Base-by-base conservation (phyloP, 2,888 invertebrate genomes). In the Limulus polyphemus region DNA sequence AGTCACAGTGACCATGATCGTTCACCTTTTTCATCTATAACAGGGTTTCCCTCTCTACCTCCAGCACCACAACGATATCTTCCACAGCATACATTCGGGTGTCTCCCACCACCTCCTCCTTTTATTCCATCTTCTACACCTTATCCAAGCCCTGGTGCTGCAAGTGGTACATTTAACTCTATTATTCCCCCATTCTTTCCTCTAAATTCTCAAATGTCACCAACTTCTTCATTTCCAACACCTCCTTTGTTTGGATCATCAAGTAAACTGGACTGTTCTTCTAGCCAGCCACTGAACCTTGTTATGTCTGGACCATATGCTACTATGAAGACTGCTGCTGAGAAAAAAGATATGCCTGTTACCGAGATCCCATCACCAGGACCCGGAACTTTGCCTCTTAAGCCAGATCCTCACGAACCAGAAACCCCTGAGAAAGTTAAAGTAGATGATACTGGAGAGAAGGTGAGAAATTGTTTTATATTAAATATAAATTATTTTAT, bases 201-300 rank as follows among this genome's bases (percentile, higher is more conserved):
- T 55, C 49, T 64, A n/a, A 61, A 61, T n/a, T 59, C 59, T 17
- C 62, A 64, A 11, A 57, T 61, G 49, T 58, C 55, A 46, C 57
- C 61, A 12, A 61, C 57, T 59, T 58, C 63, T 13, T 60, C 64
- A 50, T 65, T 68, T 59, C 68, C 69, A 50, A 69, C 69, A 32
- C 69, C 69, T 32, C 69, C 69, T 0, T 50, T 68, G 12, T 68
- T 68, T 62, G 65, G 60, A 14, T 62, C 62, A 46, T 56, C 60
- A 49, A 32, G 58, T 11, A 65, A 62, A 17, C 50, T 60, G 4
- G 62, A 62, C 14, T 50, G 55, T 47, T 14, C 52, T 16, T 62
- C 57, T 48, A 59, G 52, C 48, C 65, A 59, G 49, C 60, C 64
- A 12, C 49, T 64, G 49, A 62, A 65, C 17, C 52, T 63, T 11